Conservation (phyloP, 2,113 vertebrate species). For the Chionodraco myersi region DNA sequence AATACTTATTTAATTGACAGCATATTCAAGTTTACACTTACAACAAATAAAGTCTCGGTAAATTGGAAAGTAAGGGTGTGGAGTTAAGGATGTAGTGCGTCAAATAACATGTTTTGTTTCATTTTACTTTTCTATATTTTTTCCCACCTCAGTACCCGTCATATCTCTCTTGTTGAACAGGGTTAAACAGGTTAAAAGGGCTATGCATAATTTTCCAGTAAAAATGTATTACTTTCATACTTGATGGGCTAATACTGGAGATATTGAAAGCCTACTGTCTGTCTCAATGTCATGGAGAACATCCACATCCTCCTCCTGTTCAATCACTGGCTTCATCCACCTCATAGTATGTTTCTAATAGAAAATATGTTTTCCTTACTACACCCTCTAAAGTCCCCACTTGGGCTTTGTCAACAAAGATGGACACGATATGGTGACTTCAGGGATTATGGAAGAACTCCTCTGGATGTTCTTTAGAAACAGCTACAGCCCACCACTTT, state of each 20-base stretch:
- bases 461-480: conserved; percentile 4
- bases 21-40: not conserved
- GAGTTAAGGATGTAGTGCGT: not conserved
- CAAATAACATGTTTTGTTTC: not conserved
- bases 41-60: not conserved
- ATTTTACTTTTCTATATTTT: not conserved
- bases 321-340: conserved; percentile 4
- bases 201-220: not conserved
- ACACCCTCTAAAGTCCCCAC: not conserved
- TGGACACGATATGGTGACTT: not conserved
- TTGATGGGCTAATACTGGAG: not conserved
- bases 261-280: not conserved
- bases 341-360: not conserved
- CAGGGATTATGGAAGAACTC: not conserved
- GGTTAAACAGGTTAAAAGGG: not conserved
- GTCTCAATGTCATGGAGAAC: not conserved
- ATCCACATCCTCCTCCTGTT: not conserved
- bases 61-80: not conserved
- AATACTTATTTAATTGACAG: not conserved
- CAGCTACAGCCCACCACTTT: conserved; percentile 4
- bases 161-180: not conserved
- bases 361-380: not conserved
- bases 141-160: not conserved
- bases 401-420: not conserved
- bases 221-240: not conserved